Base-by-base conservation (phyloP, 2,888 invertebrate species). In the Drosophila sordidapex region DNA sequence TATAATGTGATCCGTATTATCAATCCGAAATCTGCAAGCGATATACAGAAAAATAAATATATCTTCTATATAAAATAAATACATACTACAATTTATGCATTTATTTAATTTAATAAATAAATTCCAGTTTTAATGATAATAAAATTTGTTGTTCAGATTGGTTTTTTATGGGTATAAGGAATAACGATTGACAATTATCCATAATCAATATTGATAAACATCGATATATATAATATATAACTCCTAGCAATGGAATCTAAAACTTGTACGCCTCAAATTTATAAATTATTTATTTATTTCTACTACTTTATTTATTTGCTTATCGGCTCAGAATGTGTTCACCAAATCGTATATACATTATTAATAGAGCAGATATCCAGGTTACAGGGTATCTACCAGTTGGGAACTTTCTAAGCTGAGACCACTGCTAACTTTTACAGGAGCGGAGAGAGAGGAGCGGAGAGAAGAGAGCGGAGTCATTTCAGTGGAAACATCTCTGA, bases 1-100 rank as follows among this genome's bases (percentile, higher is more conserved):
- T 93, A 98, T 98, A 93, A 98, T 98, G 94, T 98, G 98, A 94
- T 98, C 98, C 57, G 98, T 98, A 94, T 98, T 98, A 95, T 98
- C 98, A 95, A 98, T 98, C 94, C 98, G 96, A 94, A 98, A 98
- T 95, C 93, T 92, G 54, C 35, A 95, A 82, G 94, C 94, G 25
- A 25, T 8, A 25, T 8, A 15, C 21, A 89, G 91, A 87, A 92
- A 18, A 10, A n/a, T 7, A 31, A 51, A 29, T 29, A 25, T 8
- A 25, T 25, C 48, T 8, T 25, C 48, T 25, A 15, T 25, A 25
- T 25, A 11, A 48, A 46, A 25, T 4, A n/a, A n/a, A n/a, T 4
- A 10, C n/a, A 25, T 25, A 21, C 21, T 21, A 21, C 21, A 21
- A 21, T 21, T 21, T 21, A 21, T 21, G 21, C 21, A 21, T 21